Evolutionary conservation across 1,140 invertebrate genomes (phyloP).

Genomic region (Cydia pomonella): DNA sequence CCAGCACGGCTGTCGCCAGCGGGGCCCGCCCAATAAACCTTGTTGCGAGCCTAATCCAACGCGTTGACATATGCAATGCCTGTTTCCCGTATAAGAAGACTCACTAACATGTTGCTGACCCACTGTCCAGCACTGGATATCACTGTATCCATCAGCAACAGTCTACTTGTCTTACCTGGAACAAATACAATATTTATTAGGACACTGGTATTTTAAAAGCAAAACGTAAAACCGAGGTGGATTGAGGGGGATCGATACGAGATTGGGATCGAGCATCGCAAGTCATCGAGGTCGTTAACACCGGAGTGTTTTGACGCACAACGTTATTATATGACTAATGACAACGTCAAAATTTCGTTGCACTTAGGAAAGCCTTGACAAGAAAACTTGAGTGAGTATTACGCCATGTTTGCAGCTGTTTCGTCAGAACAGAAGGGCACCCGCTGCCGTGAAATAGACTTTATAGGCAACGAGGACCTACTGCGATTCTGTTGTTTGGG

Average conservation of each 20-base stretch:
- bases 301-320: conserved; percentile 66
- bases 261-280: conserved; percentile 62
- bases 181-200: conserved; percentile 53
- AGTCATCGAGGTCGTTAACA: conserved; percentile 74
- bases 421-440: background rate
- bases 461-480: background rate
- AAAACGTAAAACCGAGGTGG: conserved; percentile 45
- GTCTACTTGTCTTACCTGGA: conserved; percentile 57
- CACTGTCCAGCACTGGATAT: too few relatives aligned
- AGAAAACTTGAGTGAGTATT: background rate
- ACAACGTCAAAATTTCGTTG: conserved; percentile 36
- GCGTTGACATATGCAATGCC: background rate
- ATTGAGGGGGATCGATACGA: conserved; percentile 58
- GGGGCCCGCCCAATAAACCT: conserved; percentile 40
- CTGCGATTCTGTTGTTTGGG: background rate
- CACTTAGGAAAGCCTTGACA: conserved; percentile 36
- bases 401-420: background rate
- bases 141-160: background rate
- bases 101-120: background rate
- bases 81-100: conserved; percentile 38
- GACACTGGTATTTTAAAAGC: conserved; percentile 40
- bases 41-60: conserved; percentile 7
- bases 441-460: background rate
- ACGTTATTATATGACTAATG: conserved; percentile 55
- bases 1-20: conserved; percentile 44